phyloP scores from a whole-genome alignment of 2,888 invertebrate genomes.

The Cheiracanthium punctorium region DNA sequence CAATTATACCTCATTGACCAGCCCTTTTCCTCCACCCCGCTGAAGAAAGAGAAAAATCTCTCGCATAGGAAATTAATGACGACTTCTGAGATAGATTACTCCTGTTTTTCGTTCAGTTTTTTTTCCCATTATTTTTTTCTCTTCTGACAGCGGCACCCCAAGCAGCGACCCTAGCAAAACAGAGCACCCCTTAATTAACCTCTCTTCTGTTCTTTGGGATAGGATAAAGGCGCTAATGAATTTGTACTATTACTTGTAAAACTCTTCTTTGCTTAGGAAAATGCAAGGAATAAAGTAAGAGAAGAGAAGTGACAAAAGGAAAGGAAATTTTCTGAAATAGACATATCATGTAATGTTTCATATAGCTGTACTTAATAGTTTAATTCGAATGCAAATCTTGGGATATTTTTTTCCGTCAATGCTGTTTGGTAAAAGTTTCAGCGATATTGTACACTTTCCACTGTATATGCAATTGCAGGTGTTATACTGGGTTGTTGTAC shows the following conservation, averaged over 20 bases:
- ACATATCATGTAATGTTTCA: too few relatives aligned
- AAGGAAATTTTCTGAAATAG: too few relatives aligned
- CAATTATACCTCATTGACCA: slow-evolving; percentile 52
- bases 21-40: slow-evolving; percentile 15
- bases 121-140: slow-evolving; percentile 27
- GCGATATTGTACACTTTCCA: too few relatives aligned
- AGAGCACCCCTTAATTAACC: slow-evolving; percentile 54
- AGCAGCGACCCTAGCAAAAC: slow-evolving; percentile 44
- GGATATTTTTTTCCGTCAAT: too few relatives aligned
- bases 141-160: slow-evolving; percentile 50
- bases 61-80: slow-evolving; percentile 52
- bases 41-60: slow-evolving; percentile 45
- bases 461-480: too few relatives aligned
- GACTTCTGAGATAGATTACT: slow-evolving; percentile 60
- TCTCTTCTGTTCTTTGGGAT: slow-evolving; percentile 21
- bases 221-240: slow-evolving; percentile 46
- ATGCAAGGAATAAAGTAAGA: neutral
- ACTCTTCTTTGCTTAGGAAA: neutral
- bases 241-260: slow-evolving; percentile 46
- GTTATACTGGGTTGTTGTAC: too few relatives aligned
- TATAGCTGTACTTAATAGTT: too few relatives aligned
- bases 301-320: too few relatives aligned
- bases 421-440: too few relatives aligned
- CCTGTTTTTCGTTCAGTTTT: slow-evolving; percentile 18
- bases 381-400: too few relatives aligned